phyloP scores from a whole-genome alignment of 2,113 vertebrate species.

The Catharus fuscescens region DNA sequence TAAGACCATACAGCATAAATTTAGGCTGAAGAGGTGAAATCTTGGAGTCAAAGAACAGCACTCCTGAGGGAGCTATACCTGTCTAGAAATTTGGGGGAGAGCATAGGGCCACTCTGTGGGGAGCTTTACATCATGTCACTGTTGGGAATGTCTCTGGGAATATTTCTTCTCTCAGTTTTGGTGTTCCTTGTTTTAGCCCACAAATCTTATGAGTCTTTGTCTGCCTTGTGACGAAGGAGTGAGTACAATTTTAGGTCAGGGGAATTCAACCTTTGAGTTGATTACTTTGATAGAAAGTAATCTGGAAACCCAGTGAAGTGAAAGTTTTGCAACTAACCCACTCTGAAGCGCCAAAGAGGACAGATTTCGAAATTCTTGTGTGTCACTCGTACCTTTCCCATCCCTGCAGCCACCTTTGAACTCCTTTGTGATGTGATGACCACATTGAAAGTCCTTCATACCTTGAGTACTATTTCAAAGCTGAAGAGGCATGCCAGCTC shows the following conservation, averaged over 20 bases:
- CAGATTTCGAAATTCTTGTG: neutral
- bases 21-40: neutral
- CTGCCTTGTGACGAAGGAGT: neutral
- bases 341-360: neutral
- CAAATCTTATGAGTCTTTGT: neutral
- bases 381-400: neutral
- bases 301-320: neutral
- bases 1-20: neutral
- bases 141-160: neutral
- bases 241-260: neutral
- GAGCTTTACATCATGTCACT: neutral
- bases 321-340: neutral
- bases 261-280: neutral
- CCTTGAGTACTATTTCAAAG: neutral
- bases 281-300: neutral
- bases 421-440: neutral
- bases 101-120: fast-evolving
- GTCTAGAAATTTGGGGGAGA: neutral
- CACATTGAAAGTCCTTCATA: fast-evolving
- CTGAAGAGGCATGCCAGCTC: neutral
- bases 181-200: neutral
- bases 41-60: neutral
- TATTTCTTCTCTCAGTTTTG: neutral
- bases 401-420: neutral
- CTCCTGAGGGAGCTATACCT: neutral